Conservation (phyloP, 1,140 invertebrate genomes). For the Macrosteles quadrilineatus region DNA sequence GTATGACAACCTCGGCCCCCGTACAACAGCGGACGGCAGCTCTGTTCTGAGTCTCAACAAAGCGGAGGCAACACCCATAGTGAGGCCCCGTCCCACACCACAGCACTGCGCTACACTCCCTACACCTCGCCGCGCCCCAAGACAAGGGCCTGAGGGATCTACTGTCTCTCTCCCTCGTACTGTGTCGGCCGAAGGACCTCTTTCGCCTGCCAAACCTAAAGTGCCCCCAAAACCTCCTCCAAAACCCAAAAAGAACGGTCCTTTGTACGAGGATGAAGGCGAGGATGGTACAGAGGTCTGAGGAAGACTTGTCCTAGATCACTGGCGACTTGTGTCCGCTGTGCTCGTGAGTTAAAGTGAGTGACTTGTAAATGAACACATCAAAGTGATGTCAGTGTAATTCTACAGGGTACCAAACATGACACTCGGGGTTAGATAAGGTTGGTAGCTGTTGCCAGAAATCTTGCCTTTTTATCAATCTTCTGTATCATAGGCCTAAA, state of each 20-base stretch:
- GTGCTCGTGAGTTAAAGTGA: neutral
- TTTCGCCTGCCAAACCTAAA: conserved; percentile 55
- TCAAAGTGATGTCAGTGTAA: neutral
- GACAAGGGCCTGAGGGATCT: conserved; percentile 40
- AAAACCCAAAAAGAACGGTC: conserved; percentile 69
- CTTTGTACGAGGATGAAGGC: conserved; percentile 80
- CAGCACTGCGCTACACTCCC: conserved; percentile 49
- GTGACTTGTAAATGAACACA: neutral
- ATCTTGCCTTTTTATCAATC: neutral
- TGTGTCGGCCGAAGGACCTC: conserved; percentile 26
- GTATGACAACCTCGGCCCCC: conserved; percentile 79
- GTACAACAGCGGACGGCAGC: conserved; percentile 83
- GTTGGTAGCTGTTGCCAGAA: neutral
- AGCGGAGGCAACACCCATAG: conserved; percentile 46
- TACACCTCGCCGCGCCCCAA: conserved; percentile 47
- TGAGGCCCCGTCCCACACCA: conserved; percentile 56
- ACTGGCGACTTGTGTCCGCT: conserved; percentile 34
- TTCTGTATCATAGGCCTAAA: no score
- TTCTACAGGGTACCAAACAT: conserved; percentile 12
- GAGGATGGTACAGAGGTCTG: conserved; percentile 85
- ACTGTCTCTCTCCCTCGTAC: conserved; percentile 16
- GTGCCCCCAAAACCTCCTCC: conserved; percentile 78
- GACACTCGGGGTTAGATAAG: neutral
- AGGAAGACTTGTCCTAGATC: conserved; percentile 35
- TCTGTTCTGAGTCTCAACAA: conserved; percentile 76